Base-by-base conservation (phyloP, 2,888 invertebrate species). In the Lepidonotus clava region DNA sequence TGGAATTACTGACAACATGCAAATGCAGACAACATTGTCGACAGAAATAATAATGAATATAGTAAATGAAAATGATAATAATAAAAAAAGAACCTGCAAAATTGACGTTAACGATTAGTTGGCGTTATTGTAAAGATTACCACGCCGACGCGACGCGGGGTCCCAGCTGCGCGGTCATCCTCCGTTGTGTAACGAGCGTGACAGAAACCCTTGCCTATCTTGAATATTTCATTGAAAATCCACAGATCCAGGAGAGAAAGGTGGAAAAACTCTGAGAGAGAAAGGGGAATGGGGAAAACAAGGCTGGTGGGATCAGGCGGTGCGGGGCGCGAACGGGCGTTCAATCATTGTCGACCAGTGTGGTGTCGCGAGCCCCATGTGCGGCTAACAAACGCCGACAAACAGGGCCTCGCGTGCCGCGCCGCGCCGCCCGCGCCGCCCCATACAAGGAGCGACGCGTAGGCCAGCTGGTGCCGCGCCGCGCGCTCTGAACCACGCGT, bases 261-360 rank as follows among this genome's bases (percentile, higher is more conserved):
- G n/a, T n/a, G n/a, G n/a, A n/a, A n/a, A n/a, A n/a, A n/a, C n/a
- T n/a, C n/a, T n/a, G n/a, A n/a, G n/a, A n/a, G n/a, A n/a, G n/a
- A n/a, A n/a, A n/a, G n/a, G n/a, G n/a, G n/a, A n/a, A n/a, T n/a
- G n/a, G n/a, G n/a, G n/a, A n/a, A n/a, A n/a, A n/a, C n/a, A n/a
- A n/a, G n/a, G n/a, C n/a, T n/a, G n/a, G n/a, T n/a, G n/a, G n/a
- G n/a, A n/a, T n/a, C n/a, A n/a, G n/a, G n/a, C n/a, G n/a, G n/a
- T n/a, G n/a, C n/a, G n/a, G n/a, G 56, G 56, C 56, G 56, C 56
- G 56, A 56, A 56, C 14, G 4, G 56, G 56, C 56, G 56, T 56
- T 56, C 56, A 56, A 56, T 56, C 56, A 56, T 56, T 4, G 56
- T 4, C 4, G 56, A n/a, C 14, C 4, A n/a, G 56, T 8, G 6